These are phyloP conservation scores for Xestia sexstrigata DNA, from an alignment of 2,888 invertebrate species.

Conservation along the genomic window DNA sequence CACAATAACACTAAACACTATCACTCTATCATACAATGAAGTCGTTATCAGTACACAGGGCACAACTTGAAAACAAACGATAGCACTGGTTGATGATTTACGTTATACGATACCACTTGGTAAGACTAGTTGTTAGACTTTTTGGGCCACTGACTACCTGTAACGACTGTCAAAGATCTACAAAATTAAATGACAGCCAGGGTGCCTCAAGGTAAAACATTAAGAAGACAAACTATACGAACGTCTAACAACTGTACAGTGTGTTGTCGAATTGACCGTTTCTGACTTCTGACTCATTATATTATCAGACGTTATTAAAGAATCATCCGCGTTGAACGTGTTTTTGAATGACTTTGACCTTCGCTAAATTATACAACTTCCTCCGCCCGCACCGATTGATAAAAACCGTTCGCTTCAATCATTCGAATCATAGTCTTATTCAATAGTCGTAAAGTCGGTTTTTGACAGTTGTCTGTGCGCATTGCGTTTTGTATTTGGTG, in stretches of 20 bases:
- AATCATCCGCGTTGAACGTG: background rate
- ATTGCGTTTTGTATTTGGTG: too few species aligned
- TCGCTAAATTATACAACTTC: background rate
- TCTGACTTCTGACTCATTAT: too few species aligned
- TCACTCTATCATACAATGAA: background rate
- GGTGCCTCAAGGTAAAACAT: too few species aligned
- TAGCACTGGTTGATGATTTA: background rate
- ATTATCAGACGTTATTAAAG: background rate
- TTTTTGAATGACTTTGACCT: slow-evolving; percentile 18
- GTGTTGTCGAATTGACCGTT: background rate
- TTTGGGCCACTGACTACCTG: too few species aligned
- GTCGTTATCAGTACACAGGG: background rate
- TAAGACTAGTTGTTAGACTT: too few species aligned
- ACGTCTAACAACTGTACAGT: background rate
- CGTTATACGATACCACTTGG: too few species aligned
- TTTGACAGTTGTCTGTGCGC: background rate
- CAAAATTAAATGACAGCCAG: too few species aligned
- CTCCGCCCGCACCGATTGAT: background rate
- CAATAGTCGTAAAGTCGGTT: background rate
- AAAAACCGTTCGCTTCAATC: background rate
- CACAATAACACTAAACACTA: slow-evolving; percentile 19
- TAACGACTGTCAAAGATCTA: too few species aligned
- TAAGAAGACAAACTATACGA: background rate
- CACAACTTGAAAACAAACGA: slow-evolving; percentile 3
- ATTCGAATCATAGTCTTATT: slow-evolving; percentile 4